Conservation (phyloP, 1,140 invertebrate genomes). For the Atta texana region DNA sequence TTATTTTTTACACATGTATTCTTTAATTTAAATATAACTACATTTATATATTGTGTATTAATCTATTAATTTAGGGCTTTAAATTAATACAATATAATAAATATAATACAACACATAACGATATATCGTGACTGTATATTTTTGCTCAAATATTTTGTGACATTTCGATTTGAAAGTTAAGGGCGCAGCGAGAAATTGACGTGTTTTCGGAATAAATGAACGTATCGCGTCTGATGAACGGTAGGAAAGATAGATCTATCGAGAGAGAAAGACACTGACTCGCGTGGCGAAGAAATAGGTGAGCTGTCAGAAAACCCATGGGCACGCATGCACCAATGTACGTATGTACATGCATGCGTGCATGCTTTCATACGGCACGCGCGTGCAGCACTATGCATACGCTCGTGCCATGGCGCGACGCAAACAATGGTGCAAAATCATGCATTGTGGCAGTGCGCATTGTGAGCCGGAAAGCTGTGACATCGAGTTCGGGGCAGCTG, state of each 20-base stretch:
- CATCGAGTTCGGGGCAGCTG: constrained; percentile 83
- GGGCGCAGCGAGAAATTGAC: background rate
- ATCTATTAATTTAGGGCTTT: background rate
- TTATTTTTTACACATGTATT: background rate
- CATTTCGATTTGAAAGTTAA: background rate
- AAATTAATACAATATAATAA: too few species aligned
- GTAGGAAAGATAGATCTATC: constrained; percentile 17
- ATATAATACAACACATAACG: too few species aligned
- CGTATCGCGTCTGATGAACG: background rate
- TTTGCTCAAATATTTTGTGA: background rate
- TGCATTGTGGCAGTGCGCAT: constrained; percentile 82
- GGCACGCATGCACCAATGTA: constrained; percentile 54
- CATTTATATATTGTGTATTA: background rate
- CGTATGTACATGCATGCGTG: constrained; percentile 39
- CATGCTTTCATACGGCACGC: constrained; percentile 75
- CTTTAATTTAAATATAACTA: background rate
- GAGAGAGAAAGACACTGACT: constrained; percentile 39
- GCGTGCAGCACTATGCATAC: constrained; percentile 75
- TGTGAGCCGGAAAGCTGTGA: constrained; percentile 84
- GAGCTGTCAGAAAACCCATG: constrained; percentile 32
- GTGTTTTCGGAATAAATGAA: background rate
- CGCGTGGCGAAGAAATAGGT: constrained; percentile 64
- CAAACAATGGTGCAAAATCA: constrained; percentile 84
- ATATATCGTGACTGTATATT: too few species aligned
- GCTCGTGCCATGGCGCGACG: constrained; percentile 62